Base-by-base conservation (phyloP, 1,140 invertebrate species). In the Pseudomyrmex concolor region DNA sequence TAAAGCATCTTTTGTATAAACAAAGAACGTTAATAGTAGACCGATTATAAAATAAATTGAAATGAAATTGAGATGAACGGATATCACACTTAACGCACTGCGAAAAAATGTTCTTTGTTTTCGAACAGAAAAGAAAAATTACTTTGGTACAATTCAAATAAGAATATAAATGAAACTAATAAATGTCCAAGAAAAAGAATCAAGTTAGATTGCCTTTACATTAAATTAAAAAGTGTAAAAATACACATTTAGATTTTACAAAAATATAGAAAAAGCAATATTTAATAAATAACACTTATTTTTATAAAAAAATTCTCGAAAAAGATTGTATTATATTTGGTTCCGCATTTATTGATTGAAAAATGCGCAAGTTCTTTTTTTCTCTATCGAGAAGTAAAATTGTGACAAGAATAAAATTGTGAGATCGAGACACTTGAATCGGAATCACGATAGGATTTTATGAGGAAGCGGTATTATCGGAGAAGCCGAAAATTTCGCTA, bases 401-500 rank as follows among this genome's bases (percentile, higher is more conserved):
- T 70, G 34, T 12, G 48, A 57, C 10, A 5, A 2, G 0, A n/a
- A 57, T 70, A 55, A 80, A 57, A 48, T 59, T 15, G 45, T 43
- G 7, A 25, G 15, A 12, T 19, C 13, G 13, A 51, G 50, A 34
- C 34, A 34, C 34, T 34, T 34, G 8, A 17, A 15, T 67, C 2
- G 22, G 50, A 70, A 9, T 2, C 15, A 3, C 2, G 15, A 5
- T 50, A 12, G 50, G 60, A 60, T 48, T 71, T 59, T 70, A 34
- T 17, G 12, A 19, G 7, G 60, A 50, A 80, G 19, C 50, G 2
- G n/a, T 59, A 55, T 70, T 70, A 70, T 59, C 68, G 19, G 22
- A 13, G 55, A n/a, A 71, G 34, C 57, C 22, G 43, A 87, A 87
- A 87, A 81, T 88, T 60, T 13, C 7, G 8, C 57, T 59, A 81